These are phyloP conservation scores for Liposcelis brunnea DNA, from an alignment of 2,888 invertebrate genomes.

Conservation along the genomic window DNA sequence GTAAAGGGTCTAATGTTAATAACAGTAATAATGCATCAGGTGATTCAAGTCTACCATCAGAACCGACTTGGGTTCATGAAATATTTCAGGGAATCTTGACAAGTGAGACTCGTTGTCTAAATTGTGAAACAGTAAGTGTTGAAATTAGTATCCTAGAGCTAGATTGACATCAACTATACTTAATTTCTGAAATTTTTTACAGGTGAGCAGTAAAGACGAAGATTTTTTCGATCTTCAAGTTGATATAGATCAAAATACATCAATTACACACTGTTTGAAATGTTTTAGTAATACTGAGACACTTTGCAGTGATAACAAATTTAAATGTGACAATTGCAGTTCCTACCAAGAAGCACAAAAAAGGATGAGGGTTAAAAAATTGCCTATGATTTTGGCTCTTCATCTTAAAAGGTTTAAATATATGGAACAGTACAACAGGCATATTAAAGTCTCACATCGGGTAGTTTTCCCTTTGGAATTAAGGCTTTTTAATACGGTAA, in stretches of 20 bases:
- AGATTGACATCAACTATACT: too few relatives aligned
- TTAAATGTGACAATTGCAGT: slow-evolving; percentile 98
- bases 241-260: slow-evolving; percentile 98
- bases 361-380: slow-evolving; percentile 95
- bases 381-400: slow-evolving; percentile 92
- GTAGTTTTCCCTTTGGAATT: slow-evolving; percentile 98
- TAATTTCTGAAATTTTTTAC: too few relatives aligned
- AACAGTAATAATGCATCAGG: slow-evolving; percentile 29
- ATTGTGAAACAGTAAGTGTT: slow-evolving; percentile 83
- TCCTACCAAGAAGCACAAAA: slow-evolving; percentile 95
- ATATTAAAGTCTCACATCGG: slow-evolving; percentile 97
- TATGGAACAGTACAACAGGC: slow-evolving; percentile 95
- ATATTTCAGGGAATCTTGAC: slow-evolving; percentile 99
- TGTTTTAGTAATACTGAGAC: slow-evolving; percentile 99
- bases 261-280: slow-evolving; percentile 92
- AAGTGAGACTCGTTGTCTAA: slow-evolving; percentile 96
- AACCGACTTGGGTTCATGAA: slow-evolving; percentile 98
- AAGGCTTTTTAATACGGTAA: slow-evolving; percentile 90
- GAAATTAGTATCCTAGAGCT: too few relatives aligned
- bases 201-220: slow-evolving; percentile 92
- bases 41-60: slow-evolving; percentile 43
- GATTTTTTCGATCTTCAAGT: slow-evolving; percentile 98
- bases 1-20: slow-evolving; percentile 15
- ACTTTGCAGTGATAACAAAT: slow-evolving; percentile 96
- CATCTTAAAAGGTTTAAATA: slow-evolving; percentile 96